Evolutionary conservation across 2,888 invertebrate genomes (phyloP).

Genomic region (Steromphala cineraria): DNA sequence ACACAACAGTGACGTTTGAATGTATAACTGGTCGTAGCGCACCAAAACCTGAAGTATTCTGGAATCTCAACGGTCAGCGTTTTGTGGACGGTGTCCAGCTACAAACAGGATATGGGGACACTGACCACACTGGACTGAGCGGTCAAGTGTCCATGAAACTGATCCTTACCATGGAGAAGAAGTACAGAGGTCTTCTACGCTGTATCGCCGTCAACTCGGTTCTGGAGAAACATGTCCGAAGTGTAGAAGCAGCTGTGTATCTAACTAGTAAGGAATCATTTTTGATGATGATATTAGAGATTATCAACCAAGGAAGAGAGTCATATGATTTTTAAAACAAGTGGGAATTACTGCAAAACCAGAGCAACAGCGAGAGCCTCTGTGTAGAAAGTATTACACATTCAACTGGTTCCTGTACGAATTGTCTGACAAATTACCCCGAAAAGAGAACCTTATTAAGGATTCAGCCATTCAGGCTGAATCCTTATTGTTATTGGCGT

Average conservation of each 20-base stretch:
- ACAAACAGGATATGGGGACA: slow-evolving; percentile 54
- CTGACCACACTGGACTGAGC: slow-evolving; percentile 41
- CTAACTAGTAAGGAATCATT: slow-evolving; percentile 47
- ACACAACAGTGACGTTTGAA: slow-evolving; percentile 51
- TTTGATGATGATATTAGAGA: no score
- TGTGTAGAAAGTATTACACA: no score
- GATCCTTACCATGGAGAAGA: slow-evolving; percentile 42
- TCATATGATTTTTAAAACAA: no score
- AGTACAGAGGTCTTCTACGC: slow-evolving; percentile 47
- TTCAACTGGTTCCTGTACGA: no score
- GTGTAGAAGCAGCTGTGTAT: slow-evolving; percentile 51
- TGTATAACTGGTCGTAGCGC: slow-evolving; percentile 64
- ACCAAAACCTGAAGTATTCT: slow-evolving; percentile 51
- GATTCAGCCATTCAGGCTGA: no score
- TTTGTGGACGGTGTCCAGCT: slow-evolving; percentile 53
- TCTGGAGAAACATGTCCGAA: slow-evolving; percentile 48
- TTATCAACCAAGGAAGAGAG: no score
- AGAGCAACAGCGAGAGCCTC: no score
- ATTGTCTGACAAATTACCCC: no score
- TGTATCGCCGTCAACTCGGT: slow-evolving; percentile 64
- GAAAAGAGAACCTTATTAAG: no score
- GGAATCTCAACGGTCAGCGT: slow-evolving; percentile 59
- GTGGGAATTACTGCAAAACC: no score
- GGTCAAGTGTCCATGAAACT: slow-evolving; percentile 60
- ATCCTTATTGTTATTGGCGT: no score